Evolutionary conservation across 2,888 invertebrate species (phyloP).

Genomic region (Eupithecia subumbrata): DNA sequence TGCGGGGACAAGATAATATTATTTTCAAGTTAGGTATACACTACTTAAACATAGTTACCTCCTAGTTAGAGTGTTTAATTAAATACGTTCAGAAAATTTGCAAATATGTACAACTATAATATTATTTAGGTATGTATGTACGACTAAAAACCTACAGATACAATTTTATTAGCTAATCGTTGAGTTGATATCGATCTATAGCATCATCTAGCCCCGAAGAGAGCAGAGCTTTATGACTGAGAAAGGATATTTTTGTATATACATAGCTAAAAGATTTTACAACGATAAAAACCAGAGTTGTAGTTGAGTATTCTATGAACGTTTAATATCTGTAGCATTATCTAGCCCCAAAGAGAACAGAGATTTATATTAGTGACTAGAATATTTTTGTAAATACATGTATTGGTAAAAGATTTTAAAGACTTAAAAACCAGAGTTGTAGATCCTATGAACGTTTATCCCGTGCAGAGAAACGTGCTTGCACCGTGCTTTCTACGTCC

Average conservation of each 20-base stretch:
- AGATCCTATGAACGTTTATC: too few relatives aligned
- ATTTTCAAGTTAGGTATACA: not conserved
- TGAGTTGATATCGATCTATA: not conserved
- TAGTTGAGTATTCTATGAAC: too few relatives aligned
- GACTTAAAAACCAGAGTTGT: too few relatives aligned
- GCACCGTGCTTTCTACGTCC: not conserved
- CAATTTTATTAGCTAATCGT: too few relatives aligned
- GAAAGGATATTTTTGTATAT: too few relatives aligned
- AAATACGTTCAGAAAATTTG: not conserved
- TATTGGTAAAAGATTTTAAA: too few relatives aligned
- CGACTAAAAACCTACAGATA: too few relatives aligned
- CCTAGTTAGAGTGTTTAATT: not conserved
- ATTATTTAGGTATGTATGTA: too few relatives aligned
- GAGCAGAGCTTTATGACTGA: not conserved
- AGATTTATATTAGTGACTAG: not conserved
- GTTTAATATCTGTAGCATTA: not conserved
- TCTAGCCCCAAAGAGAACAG: not conserved
- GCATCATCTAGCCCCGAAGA: not conserved
- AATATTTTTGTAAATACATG: too few relatives aligned
- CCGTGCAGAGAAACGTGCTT: too few relatives aligned
- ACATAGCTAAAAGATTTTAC: too few relatives aligned
- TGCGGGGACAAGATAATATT: slow-evolving; percentile 49
- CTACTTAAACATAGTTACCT: not conserved
- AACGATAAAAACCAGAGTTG: too few relatives aligned
- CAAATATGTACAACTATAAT: not conserved